Evolutionary conservation across 2,797 vertebrate species (phyloP), one percentile per base, ranked within the genome.

Genomic region (Antrozous pallidus): DNA sequence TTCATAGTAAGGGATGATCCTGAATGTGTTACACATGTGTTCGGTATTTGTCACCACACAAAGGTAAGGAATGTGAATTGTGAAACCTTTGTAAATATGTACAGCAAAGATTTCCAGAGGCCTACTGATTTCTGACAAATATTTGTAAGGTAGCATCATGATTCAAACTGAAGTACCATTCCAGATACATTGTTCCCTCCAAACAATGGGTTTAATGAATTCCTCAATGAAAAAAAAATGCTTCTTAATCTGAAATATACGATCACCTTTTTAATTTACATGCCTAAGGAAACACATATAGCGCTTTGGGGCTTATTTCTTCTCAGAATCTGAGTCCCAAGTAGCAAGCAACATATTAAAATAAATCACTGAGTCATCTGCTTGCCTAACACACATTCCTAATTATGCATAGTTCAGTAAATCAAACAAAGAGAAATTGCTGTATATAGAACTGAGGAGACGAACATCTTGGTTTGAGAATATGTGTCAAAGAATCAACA

Each of bases 171-270:
- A 93, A 77, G 28, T n/a, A 56, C 9, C 40, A 88, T 3, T 87
- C 6, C 20, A 83, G 31, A 8, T 83, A 83, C 49, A 31, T 33
- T 47, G 4, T 7, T 13, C 6, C 47, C 28, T 22, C 40, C 47
- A 71, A 56, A 73, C 40, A 93, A 14, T 47, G 16, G 16, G 14
- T 85, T 36, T 89, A 81, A 92, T 38, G 83, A 88, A 88, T 8
- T 95, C n/a, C 56, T 94, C 51, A 91, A 18, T 54, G 90, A 86
- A 45, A 86, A 93, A n/a, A 93, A 22, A 47, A 85, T 79, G 26
- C 0, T 84, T 4, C 51, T 77, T 91, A 83, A 7, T 40, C 22
- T 82, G 9, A 93, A 88, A 75, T 49, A 18, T 3, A 91, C 22
- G 17, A 69, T 91, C 71, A 80, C 36, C 11, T 54, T 85, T 93